Evolutionary conservation across 2,888 invertebrate genomes (phyloP).

Genomic region (Leptopterna dolabrata): DNA sequence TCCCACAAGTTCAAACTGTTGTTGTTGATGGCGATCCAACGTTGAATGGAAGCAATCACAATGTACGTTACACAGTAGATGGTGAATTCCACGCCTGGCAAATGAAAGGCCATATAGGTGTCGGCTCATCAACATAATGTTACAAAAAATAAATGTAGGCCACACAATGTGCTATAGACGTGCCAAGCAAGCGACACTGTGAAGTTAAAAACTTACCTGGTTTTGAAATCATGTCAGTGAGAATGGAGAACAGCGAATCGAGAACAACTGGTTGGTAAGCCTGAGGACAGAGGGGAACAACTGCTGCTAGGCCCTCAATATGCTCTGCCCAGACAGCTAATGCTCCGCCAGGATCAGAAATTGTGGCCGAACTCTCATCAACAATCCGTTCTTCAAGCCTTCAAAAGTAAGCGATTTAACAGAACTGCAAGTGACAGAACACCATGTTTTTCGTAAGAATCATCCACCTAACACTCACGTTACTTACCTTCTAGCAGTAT

Average conservation of each 20-base stretch:
- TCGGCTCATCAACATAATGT: too few relatives aligned
- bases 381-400: constrained; percentile 69
- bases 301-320: constrained; percentile 73
- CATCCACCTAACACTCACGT: too few relatives aligned
- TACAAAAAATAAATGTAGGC: too few relatives aligned
- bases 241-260: constrained; percentile 86
- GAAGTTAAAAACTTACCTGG: constrained; percentile 70
- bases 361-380: constrained; percentile 71
- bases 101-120: background rate
- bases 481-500: constrained; percentile 77
- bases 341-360: constrained; percentile 70
- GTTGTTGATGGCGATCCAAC: constrained; percentile 82
- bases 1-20: constrained; percentile 78
- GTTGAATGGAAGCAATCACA: constrained; percentile 90
- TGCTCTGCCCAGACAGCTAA: constrained; percentile 67
- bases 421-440: too few relatives aligned
- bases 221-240: constrained; percentile 79
- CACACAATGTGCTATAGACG: too few relatives aligned
- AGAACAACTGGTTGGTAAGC: constrained; percentile 85
- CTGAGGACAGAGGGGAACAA: constrained; percentile 82
- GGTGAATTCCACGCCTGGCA: constrained; percentile 85
- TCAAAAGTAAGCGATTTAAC: too few relatives aligned
- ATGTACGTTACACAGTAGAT: constrained; percentile 93
- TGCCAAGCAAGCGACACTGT: too few relatives aligned
- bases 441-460: too few relatives aligned